Conservation (phyloP, 2,888 invertebrate species). For the Microctonus aethiopoides region DNA sequence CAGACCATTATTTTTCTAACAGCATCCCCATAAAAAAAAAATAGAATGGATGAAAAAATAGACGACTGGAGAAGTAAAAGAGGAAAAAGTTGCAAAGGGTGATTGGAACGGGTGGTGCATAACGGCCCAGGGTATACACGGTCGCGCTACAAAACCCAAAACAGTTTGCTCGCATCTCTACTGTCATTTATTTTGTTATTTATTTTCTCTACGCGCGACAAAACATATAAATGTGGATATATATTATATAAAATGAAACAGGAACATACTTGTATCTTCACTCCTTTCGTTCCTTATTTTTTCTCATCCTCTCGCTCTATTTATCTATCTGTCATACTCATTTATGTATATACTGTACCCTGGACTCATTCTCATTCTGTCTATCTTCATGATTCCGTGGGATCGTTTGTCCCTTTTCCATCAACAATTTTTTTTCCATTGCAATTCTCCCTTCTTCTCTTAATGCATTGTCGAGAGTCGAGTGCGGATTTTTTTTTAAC, state of each 20-base stretch:
- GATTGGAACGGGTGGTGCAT: constrained; percentile 17
- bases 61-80: constrained; percentile 38
- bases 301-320: not conserved
- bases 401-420: constrained; percentile 45
- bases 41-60: too few species aligned
- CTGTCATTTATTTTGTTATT: constrained; percentile 66
- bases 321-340: too few species aligned
- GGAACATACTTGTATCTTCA: not conserved
- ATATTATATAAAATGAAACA: not conserved
- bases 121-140: constrained; percentile 42
- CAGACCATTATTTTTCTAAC: constrained; percentile 49
- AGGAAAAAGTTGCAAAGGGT: constrained; percentile 30
- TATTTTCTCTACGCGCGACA: constrained; percentile 51
- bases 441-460: constrained; percentile 36
- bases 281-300: not conserved
- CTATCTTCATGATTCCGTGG: constrained; percentile 36
- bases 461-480: constrained; percentile 62
- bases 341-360: too few species aligned
- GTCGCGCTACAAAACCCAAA: constrained; percentile 64
- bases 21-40: constrained; percentile 35
- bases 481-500: constrained; percentile 66
- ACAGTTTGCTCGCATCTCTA: constrained; percentile 60
- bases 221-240: constrained; percentile 24
- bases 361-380: constrained; percentile 40
- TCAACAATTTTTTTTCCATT: constrained; percentile 27